Evolutionary conservation across 2,888 invertebrate genomes (phyloP).

Genomic region (Tetragonisca angustula): DNA sequence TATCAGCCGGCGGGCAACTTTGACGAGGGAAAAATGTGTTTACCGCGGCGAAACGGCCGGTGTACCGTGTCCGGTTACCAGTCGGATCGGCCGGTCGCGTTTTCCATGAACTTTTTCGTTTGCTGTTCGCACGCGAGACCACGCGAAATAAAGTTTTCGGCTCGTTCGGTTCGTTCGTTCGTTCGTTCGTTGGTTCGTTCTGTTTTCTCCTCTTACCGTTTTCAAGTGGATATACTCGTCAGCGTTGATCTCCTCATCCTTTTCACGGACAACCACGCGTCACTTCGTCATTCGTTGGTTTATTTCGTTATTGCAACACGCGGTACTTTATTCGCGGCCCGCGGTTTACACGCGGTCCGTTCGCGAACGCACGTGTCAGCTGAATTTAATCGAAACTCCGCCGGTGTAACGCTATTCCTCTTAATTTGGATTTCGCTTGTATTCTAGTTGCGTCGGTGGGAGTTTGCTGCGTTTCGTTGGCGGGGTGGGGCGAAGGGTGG

Average conservation of each 20-base stretch:
- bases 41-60: constrained; percentile 41
- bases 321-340: constrained; percentile 26
- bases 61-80: background rate
- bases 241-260: background rate
- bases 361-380: constrained; percentile 11
- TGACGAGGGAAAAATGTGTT: constrained; percentile 55
- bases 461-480: background rate
- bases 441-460: background rate
- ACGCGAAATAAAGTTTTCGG: constrained; percentile 38
- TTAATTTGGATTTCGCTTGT: constrained; percentile 20
- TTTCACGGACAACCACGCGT: no score
- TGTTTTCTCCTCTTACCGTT: background rate
- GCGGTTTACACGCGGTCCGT: background rate
- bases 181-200: constrained; percentile 22
- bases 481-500: no score
- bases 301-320: background rate
- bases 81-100: constrained; percentile 1
- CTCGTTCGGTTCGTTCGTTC: constrained; percentile 44
- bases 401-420: constrained; percentile 10
- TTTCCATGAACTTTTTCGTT: constrained; percentile 32
- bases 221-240: background rate
- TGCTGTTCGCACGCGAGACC: constrained; percentile 34
- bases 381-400: constrained; percentile 34
- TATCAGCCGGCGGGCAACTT: constrained; percentile 24
- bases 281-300: background rate